phyloP scores from a whole-genome alignment of 1,140 invertebrate species.

The Epicauta chinensis region DNA sequence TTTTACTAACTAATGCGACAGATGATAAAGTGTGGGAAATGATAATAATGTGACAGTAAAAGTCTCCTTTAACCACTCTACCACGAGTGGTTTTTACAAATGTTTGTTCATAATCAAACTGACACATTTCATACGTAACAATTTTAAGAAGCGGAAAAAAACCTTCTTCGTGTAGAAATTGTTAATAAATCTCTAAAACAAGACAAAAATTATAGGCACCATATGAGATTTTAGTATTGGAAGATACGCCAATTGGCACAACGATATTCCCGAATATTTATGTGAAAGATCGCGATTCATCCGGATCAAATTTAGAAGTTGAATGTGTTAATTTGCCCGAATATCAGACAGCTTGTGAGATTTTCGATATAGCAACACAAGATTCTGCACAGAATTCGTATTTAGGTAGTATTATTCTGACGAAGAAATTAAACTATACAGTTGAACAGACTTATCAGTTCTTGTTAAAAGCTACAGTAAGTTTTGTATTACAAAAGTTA shows the following conservation, averaged over 20 bases:
- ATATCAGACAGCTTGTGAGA: slow-evolving; percentile 33
- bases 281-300: slow-evolving; percentile 70
- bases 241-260: slow-evolving; percentile 67
- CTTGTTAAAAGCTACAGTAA: slow-evolving; percentile 36
- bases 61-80: too few relatives aligned
- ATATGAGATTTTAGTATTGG: slow-evolving; percentile 71
- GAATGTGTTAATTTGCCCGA: slow-evolving; percentile 51
- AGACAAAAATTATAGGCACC: slow-evolving; percentile 58
- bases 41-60: too few relatives aligned
- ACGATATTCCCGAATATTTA: slow-evolving; percentile 67
- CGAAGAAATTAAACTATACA: slow-evolving; percentile 33
- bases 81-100: too few relatives aligned
- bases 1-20: too few relatives aligned
- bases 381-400: slow-evolving; percentile 29
- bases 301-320: slow-evolving; percentile 73
- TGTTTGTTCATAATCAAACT: too few relatives aligned
- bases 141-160: too few relatives aligned
- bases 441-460: slow-evolving; percentile 28
- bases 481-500: neutral
- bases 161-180: too few relatives aligned
- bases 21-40: too few relatives aligned
- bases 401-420: slow-evolving; percentile 31
- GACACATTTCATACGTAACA: too few relatives aligned
- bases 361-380: slow-evolving; percentile 31
- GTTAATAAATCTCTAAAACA: too few relatives aligned